Conservation (phyloP, 2,888 invertebrate species). For the Chironomus riparius region DNA sequence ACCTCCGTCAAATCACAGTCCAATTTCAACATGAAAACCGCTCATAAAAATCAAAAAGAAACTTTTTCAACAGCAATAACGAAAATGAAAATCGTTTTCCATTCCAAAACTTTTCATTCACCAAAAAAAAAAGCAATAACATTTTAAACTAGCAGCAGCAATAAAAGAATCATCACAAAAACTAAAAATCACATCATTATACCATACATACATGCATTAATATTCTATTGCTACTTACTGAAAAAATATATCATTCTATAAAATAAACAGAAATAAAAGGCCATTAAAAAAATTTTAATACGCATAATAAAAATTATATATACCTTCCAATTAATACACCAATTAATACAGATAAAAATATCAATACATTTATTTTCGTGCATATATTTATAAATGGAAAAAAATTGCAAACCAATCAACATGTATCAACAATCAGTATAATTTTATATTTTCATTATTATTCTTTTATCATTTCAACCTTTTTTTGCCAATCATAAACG, state of each 20-base stretch:
- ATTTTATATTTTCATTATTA: constrained; percentile 39
- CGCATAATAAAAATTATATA: constrained; percentile 19
- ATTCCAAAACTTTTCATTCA: too few species aligned
- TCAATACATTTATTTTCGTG: constrained; percentile 35
- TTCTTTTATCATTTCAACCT: constrained; percentile 34
- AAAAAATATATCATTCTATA: background rate
- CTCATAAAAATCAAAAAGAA: too few species aligned
- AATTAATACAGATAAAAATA: constrained; percentile 30
- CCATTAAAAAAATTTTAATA: constrained; percentile 23
- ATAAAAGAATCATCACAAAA: too few species aligned
- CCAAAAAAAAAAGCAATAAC: too few species aligned
- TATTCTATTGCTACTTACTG: too few species aligned
- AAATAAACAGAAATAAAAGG: background rate
- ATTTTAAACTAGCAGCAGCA: too few species aligned
- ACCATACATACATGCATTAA: too few species aligned
- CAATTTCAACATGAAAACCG: too few species aligned
- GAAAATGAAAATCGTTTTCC: too few species aligned
- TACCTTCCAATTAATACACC: constrained; percentile 34
- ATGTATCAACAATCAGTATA: constrained; percentile 30
- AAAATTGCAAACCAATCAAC: background rate
- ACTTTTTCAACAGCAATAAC: too few species aligned
- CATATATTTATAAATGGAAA: background rate
- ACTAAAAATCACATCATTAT: too few species aligned
- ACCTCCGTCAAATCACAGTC: too few species aligned
- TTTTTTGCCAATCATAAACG: background rate